Percentiles rank a stretch among this genome's conserved stretches.
phyloP scores from a whole-genome alignment of 2,113 vertebrate species.

The Azemiops feae region DNA sequence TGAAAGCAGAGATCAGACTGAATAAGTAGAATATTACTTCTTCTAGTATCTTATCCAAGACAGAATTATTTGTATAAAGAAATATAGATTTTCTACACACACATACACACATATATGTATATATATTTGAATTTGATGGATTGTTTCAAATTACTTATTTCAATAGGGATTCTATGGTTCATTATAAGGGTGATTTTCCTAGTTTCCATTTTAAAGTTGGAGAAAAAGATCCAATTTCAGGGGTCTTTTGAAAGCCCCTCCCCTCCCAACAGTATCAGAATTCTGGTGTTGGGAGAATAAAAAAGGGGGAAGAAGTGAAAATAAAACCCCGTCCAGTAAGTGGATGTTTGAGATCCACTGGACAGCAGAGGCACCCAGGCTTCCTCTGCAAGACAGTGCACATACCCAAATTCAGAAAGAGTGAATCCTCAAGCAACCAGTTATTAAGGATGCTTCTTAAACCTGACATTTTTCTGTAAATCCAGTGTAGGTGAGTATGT shows the following conservation, averaged over 20 bases:
- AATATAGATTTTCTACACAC: neutral
- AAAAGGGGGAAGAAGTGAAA: neutral
- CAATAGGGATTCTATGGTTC: neutral
- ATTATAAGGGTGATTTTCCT: neutral
- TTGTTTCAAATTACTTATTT: neutral
- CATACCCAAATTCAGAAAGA: neutral
- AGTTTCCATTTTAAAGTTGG: neutral
- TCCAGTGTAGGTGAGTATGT: neutral
- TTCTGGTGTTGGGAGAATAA: neutral
- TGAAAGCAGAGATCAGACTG: conserved; percentile 2
- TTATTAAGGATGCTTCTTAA: neutral
- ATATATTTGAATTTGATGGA: neutral
- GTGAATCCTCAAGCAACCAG: neutral
- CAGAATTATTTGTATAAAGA: neutral
- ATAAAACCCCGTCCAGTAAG: neutral
- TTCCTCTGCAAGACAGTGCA: neutral
- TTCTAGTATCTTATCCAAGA: neutral
- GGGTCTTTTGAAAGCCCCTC: neutral
- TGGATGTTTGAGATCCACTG: neutral
- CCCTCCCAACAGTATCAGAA: neutral
- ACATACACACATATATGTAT: too few species aligned
- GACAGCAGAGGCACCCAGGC: neutral
- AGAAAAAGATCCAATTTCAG: neutral
- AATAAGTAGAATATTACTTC: conserved; percentile 10
- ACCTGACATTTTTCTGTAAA: neutral